A percentile compares a stretch with the other conserved stretches of the same genome.
phyloP scores from a whole-genome alignment of 1,140 invertebrate species.

The Metopolophium dirhodum region DNA sequence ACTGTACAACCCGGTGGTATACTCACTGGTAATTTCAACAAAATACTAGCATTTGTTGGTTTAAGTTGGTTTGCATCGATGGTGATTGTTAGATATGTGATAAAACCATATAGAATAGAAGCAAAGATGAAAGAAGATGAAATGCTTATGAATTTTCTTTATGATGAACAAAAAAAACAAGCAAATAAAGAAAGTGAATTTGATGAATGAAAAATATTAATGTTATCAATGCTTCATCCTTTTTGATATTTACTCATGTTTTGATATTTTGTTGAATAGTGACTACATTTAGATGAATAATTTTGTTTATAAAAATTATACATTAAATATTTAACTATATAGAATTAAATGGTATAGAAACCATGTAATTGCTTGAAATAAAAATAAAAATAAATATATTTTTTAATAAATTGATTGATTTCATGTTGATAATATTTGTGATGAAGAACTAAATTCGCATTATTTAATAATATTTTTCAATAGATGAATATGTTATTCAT shows the following conservation, averaged over 20 bases:
- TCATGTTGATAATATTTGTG: neutral
- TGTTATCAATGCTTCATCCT: neutral
- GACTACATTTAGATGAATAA: neutral
- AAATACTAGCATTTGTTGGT: slow-evolving; percentile 7
- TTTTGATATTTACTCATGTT: neutral
- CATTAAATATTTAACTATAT: neutral
- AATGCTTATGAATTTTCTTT: neutral
- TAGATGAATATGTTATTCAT: neutral
- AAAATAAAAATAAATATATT: neutral
- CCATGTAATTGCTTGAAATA: neutral
- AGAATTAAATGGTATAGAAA: neutral
- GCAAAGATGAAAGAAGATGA: slow-evolving; percentile 4
- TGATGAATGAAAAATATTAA: neutral
- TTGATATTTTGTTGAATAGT: slow-evolving; percentile 4
- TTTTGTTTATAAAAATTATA: neutral
- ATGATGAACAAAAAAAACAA: slow-evolving; percentile 13
- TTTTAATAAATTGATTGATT: neutral
- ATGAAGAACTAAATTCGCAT: neutral
- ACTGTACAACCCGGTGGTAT: neutral
- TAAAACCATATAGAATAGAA: slow-evolving; percentile 16
- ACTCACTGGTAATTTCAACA: slow-evolving; percentile 22
- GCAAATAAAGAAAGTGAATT: neutral
- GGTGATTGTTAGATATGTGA: neutral
- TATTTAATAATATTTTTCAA: neutral
- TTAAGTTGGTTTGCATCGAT: slow-evolving; percentile 5